Conservation (phyloP, 2,888 invertebrate genomes). For the Parnassius glacialis region DNA sequence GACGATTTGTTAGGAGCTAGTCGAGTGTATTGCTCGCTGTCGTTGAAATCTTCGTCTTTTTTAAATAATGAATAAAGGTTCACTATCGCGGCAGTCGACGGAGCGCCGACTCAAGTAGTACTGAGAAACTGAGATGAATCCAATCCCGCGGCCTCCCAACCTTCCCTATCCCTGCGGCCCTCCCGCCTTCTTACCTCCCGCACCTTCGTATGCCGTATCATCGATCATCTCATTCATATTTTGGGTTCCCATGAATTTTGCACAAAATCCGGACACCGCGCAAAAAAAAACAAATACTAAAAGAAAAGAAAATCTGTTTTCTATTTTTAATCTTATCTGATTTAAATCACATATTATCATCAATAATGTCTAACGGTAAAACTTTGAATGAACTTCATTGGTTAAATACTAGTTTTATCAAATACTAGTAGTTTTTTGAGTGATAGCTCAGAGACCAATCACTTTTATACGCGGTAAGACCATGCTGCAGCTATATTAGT, state of each 20-base stretch:
- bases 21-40: neutral
- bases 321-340: too few species aligned
- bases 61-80: neutral
- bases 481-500: too few species aligned
- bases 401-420: too few species aligned
- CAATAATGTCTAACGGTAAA: too few species aligned
- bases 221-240: conserved; percentile 26
- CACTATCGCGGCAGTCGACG: neutral
- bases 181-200: conserved; percentile 6
- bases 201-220: conserved; percentile 6
- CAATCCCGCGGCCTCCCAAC: conserved; percentile 4
- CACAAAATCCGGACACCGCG: conserved; percentile 2
- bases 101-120: conserved; percentile 11
- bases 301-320: too few species aligned
- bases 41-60: neutral
- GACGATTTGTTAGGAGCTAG: neutral
- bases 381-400: too few species aligned
- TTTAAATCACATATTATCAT: too few species aligned
- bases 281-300: neutral
- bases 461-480: too few species aligned
- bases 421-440: too few species aligned
- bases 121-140: conserved; percentile 6
- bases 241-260: conserved; percentile 3
- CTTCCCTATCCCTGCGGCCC: conserved; percentile 21
- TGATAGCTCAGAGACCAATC: too few species aligned